Evolutionary conservation across 2,113 vertebrate species (phyloP), one percentile per base, ranked within the genome.

Genomic region (Brachypodius melanocephalos): DNA sequence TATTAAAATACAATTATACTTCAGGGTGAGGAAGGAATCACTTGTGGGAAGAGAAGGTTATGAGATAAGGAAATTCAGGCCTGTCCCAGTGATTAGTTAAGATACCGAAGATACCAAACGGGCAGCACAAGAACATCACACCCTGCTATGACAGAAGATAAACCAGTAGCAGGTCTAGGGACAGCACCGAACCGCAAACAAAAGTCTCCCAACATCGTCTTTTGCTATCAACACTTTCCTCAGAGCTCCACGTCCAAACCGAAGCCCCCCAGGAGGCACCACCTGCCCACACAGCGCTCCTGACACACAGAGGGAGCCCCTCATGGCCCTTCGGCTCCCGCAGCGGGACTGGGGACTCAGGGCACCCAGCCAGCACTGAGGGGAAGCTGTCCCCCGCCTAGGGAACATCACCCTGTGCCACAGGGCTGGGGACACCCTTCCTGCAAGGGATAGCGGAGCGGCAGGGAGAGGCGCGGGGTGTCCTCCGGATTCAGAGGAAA

Each of bases 381-480:
- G 38, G 24, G 29, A n/a, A 38, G 24, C 21, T 10, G 25, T 1
- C 0, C 34, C 12, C 9, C 21, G 1, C 45, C 14, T 1, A 5
- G 5, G 29, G 40, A 75, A 5, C 34, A 13, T 0, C n/a, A 5
- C 3, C 5, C n/a, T n/a, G 42, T 8, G 5, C 17, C n/a, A 2
- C 59, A 34, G 17, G 12, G 4, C 32, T 17, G 3, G 17, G 12
- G n/a, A 54, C 17, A 12, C 7, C 26, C 19, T 10, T 22, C 29
- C 43, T 4, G 7, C 9, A 1, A 3, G 1, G 31, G 14, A 10
- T 1, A 57, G 40, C 0, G 7, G 10, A 17, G 9, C 17, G 19
- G 6, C 43, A 29, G 5, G 0, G 22, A 13, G 4, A 46, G 5
- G 0, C 17, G 1, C 5, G 6, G 3, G 3, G 3, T 0, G 3